phyloP scores from a whole-genome alignment of 2,113 vertebrate genomes.

The Aphyosemion australe region DNA sequence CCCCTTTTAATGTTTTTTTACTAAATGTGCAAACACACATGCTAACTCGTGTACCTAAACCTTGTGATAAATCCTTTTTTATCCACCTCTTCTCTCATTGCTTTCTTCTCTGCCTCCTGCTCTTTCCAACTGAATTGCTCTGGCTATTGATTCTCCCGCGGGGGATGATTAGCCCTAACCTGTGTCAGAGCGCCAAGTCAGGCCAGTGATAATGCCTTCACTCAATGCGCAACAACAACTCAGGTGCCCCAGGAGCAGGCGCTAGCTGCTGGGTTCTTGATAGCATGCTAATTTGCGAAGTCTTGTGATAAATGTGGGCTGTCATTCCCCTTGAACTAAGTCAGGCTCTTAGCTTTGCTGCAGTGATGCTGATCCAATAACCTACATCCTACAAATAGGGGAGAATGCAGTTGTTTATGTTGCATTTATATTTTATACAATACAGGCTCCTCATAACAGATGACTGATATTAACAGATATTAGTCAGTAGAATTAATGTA shows the following conservation, averaged over 20 bases:
- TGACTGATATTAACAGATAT: too few relatives aligned
- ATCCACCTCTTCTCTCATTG: constrained; percentile 31
- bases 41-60: background rate
- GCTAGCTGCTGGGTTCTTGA: constrained; percentile 30
- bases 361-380: constrained; percentile 45
- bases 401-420: constrained; percentile 28
- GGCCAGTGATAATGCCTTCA: constrained; percentile 68
- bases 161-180: constrained; percentile 73
- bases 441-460: too few relatives aligned
- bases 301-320: constrained; percentile 67
- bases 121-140: constrained; percentile 40
- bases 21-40: background rate
- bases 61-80: constrained; percentile 26
- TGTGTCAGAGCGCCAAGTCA: constrained; percentile 65
- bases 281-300: constrained; percentile 68
- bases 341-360: constrained; percentile 51
- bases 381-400: constrained; percentile 50
- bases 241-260: constrained; percentile 54
- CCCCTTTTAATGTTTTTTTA: constrained; percentile 7
- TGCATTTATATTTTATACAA: constrained; percentile 3
- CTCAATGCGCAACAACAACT: constrained; percentile 75
- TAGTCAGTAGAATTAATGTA: too few relatives aligned
- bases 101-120: constrained; percentile 19
- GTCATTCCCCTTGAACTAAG: constrained; percentile 59
- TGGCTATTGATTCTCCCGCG: constrained; percentile 68